Conservation (phyloP, 2,888 invertebrate species). For the Drosophila barbarae region DNA sequence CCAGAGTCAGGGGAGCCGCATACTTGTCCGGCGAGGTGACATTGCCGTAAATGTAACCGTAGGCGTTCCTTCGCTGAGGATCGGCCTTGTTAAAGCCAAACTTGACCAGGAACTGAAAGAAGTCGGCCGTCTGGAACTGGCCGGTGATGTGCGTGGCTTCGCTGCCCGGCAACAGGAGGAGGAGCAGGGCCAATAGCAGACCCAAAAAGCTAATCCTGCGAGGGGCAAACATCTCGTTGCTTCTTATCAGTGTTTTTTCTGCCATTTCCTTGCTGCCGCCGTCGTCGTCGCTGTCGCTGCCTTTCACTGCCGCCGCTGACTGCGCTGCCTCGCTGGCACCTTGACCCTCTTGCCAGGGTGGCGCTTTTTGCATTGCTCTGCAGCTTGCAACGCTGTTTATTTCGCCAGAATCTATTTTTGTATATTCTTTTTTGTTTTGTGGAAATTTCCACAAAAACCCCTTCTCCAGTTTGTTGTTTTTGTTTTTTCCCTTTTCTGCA, state of each 20-base stretch:
- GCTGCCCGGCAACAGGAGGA: conserved; percentile 16
- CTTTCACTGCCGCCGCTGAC: conserved; percentile 1
- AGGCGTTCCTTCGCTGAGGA: conserved; percentile 87
- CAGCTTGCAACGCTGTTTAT: conserved; percentile 49
- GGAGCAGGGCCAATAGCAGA: conserved; percentile 17
- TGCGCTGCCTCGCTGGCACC: conserved; percentile 51
- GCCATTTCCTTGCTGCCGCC: conserved; percentile 1
- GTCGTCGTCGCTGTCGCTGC: background rate
- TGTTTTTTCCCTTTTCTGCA: conserved; percentile 5
- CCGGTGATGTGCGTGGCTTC: conserved; percentile 83
- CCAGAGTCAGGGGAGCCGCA: conserved; percentile 86
- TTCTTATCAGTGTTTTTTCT: conserved; percentile 22
- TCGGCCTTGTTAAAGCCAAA: conserved; percentile 98
- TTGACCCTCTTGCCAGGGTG: conserved; percentile 58
- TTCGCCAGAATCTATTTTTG: conserved; percentile 24
- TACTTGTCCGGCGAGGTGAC: conserved; percentile 87
- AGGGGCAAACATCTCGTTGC: conserved; percentile 26
- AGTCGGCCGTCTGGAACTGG: conserved; percentile 85
- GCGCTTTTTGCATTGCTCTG: conserved; percentile 68
- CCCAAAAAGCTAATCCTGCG: conserved; percentile 32
- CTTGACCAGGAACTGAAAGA: conserved; percentile 95
- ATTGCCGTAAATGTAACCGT: conserved; percentile 98
- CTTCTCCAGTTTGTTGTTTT: conserved; percentile 17
- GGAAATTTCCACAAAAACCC: conserved; percentile 38
- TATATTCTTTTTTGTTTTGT: conserved; percentile 34